Base-by-base conservation (phyloP, 2,113 vertebrate genomes). In the Desmodus rotundus region DNA sequence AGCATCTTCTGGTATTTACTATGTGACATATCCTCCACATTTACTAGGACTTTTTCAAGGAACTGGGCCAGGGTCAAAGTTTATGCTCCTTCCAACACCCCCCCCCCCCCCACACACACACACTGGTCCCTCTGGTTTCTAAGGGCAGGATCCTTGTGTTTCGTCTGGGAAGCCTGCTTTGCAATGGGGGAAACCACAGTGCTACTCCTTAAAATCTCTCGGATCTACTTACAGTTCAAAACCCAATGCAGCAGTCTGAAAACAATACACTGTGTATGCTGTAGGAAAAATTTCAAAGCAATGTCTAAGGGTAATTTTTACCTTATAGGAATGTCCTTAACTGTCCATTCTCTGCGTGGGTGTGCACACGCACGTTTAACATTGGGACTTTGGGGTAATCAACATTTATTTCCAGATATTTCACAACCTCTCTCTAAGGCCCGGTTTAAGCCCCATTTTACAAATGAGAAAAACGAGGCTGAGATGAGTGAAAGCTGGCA, bases 221-320 rank as follows among this genome's bases (percentile, higher is more conserved):
- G 19, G 43, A 70, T 63, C 28, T 92, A 54, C 78, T 63, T 70
- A 8, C 8, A 65, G 58, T 76, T 90, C 47, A 67, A 92, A 92
- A 70, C 77, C 47, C 84, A 87, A 83, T 52, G 52, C 58, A 80
- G 12, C n/a, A 15, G 82, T 86, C 22, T 22, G 22, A 94, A 95
- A 92, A 38, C 19, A 84, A 63, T 0, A 50, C 61, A 41, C 78
- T 20, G 13, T 28, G 0, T 4, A 26, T 19, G 3, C 38, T 67
- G 77, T 45, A 80, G 47, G 58, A 87, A 93, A 87, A 67, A 28
- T 54, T 92, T 92, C 52, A 90, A 92, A 91, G 16, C 61, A n/a
- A 31, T 26, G 33, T 31, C 43, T 63, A 38, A 65, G 47, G 63
- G 24, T 76, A 22, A 41, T 56, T 70, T 77, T 70, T 65, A 43